Evolutionary conservation across 2,113 vertebrate species (phyloP).

Genomic region (Passerina amoena): DNA sequence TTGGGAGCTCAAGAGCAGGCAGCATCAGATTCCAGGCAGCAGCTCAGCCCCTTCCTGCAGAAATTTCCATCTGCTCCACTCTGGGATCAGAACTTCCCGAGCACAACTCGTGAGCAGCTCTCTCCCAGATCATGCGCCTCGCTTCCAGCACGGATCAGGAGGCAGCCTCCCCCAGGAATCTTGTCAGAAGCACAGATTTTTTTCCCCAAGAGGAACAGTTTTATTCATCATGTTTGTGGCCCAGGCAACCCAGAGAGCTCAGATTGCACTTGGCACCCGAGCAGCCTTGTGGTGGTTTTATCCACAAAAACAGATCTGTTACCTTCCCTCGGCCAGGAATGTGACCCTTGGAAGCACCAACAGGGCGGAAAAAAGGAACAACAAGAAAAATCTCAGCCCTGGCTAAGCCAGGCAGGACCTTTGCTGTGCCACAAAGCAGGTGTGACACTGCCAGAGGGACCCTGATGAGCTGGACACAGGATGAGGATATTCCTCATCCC

Average conservation of each 20-base stretch:
- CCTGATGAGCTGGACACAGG: not conserved
- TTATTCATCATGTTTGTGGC: not conserved
- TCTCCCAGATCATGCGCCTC: not conserved
- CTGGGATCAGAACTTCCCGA: not conserved
- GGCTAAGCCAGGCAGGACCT: not conserved
- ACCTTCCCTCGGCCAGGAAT: not conserved
- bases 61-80: not conserved
- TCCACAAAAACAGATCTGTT: not conserved
- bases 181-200: not conserved
- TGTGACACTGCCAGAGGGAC: not conserved
- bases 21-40: not conserved
- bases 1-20: not conserved
- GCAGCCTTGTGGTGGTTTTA: not conserved
- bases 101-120: not conserved
- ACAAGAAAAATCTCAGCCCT: not conserved
- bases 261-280: not conserved
- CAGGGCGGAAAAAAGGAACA: not conserved
- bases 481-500: not conserved
- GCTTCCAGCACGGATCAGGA: not conserved
- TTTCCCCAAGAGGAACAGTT: not conserved
- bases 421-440: not conserved
- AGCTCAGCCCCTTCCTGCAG: not conserved
- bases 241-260: not conserved
- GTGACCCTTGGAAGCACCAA: not conserved
- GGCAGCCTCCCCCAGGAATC: not conserved